These are phyloP conservation scores for Prunella himalayana DNA, from an alignment of 2,113 vertebrate species.

Conservation along the genomic window DNA sequence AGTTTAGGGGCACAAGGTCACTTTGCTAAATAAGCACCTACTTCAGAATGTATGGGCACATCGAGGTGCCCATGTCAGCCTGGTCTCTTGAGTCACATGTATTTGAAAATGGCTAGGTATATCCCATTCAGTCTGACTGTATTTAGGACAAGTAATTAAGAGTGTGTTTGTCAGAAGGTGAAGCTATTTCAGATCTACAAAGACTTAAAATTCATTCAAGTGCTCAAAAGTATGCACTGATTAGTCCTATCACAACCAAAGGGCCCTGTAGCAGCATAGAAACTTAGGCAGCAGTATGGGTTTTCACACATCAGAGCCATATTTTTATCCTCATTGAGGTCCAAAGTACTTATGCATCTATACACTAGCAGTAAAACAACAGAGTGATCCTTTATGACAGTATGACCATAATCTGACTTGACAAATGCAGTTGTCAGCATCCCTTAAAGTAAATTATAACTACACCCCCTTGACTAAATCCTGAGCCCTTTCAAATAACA, in stretches of 20 bases:
- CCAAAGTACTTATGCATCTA: constrained; percentile 22
- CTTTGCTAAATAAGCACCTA: neutral
- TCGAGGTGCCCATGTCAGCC: neutral
- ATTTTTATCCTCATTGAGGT: constrained; percentile 13
- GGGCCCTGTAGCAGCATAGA: neutral
- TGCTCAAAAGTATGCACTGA: neutral
- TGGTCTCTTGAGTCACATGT: neutral
- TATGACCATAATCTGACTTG: constrained; percentile 41
- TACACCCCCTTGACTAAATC: constrained; percentile 35
- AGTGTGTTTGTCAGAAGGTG: neutral
- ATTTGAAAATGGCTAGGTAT: neutral
- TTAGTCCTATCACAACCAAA: neutral
- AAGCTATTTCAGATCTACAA: neutral
- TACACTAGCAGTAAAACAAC: constrained; percentile 42
- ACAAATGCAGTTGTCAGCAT: constrained; percentile 64
- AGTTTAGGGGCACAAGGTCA: neutral
- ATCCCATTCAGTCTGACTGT: neutral
- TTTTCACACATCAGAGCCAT: constrained; percentile 1
- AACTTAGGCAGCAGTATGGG: neutral
- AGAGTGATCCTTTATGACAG: constrained; percentile 34
- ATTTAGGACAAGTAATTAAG: neutral
- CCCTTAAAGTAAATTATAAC: constrained; percentile 56
- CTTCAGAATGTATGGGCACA: accelerated
- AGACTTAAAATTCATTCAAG: constrained; percentile 3
- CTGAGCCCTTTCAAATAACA: constrained; percentile 49